Conservation (phyloP, 2,113 vertebrate species). For the Istiophorus platypterus region DNA sequence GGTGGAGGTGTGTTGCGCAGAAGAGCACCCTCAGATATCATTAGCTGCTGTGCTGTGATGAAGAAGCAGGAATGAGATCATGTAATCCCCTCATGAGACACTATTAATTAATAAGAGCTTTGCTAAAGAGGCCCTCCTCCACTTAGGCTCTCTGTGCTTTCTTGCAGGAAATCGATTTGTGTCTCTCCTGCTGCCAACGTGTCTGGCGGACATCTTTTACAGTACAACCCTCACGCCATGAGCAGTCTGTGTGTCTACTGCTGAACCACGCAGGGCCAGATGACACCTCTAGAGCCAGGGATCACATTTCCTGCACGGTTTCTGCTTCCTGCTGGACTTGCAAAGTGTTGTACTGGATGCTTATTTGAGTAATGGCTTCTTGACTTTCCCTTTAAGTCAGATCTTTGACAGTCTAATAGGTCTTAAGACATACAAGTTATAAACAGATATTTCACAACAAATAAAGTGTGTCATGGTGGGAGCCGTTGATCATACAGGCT, state of each 20-base stretch:
- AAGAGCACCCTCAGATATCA: constrained; percentile 81
- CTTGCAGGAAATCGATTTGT: constrained; percentile 83
- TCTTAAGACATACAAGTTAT: not conserved
- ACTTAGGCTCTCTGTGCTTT: constrained; percentile 78
- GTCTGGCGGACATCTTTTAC: constrained; percentile 80
- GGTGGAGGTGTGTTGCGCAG: constrained; percentile 54
- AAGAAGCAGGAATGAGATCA: constrained; percentile 80
- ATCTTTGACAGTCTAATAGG: not conserved
- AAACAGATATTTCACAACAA: not conserved
- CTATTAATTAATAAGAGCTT: constrained; percentile 88
- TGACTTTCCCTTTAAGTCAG: not conserved
- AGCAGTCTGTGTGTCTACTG: constrained; percentile 72
- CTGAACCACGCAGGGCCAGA: constrained; percentile 55
- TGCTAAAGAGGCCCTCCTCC: constrained; percentile 79
- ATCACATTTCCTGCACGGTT: constrained; percentile 62
- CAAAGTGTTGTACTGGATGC: constrained; percentile 1
- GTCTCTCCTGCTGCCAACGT: constrained; percentile 77
- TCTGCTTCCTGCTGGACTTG: constrained; percentile 55
- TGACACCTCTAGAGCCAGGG: constrained; percentile 71
- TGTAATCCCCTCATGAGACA: constrained; percentile 78
- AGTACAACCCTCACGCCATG: constrained; percentile 67
- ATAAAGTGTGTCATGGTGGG: not conserved
- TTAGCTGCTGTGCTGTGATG: constrained; percentile 78
- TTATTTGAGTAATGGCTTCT: not conserved
- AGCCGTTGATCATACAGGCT: not conserved